phyloP scores from a whole-genome alignment of 2,888 invertebrate species.

The Lasioglossum vierecki region DNA sequence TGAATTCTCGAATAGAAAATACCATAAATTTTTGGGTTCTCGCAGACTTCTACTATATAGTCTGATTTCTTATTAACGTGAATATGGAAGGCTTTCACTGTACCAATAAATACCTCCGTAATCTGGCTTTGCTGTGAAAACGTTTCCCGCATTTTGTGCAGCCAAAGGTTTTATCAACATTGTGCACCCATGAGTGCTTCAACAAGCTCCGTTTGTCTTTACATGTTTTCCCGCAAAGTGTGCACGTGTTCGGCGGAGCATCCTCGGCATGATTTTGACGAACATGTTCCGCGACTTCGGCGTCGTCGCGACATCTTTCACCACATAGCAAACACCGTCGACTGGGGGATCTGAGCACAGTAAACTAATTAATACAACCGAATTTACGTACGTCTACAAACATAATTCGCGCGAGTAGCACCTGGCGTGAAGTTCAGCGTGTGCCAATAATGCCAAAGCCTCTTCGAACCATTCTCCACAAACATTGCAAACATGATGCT shows the following conservation, averaged over 20 bases:
- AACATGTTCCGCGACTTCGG: constrained; percentile 87
- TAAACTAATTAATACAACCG: neutral
- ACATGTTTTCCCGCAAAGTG: constrained; percentile 88
- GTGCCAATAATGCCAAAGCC: constrained; percentile 90
- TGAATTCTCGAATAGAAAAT: neutral
- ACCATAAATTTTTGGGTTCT: neutral
- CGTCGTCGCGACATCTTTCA: constrained; percentile 87
- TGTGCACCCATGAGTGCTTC: constrained; percentile 90
- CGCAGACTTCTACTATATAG: neutral
- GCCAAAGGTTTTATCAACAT: constrained; percentile 87
- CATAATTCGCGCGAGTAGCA: constrained; percentile 49
- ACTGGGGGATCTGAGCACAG: constrained; percentile 78
- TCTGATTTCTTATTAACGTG: neutral
- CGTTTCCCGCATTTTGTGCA: constrained; percentile 90
- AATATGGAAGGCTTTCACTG: neutral
- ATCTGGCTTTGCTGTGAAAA: constrained; percentile 88
- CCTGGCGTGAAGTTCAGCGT: constrained; percentile 91
- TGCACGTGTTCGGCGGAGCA: constrained; percentile 88
- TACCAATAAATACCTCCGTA: constrained; percentile 79
- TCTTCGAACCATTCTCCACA: constrained; percentile 92
- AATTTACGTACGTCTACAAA: neutral
- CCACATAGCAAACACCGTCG: constrained; percentile 88
- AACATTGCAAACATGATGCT: constrained; percentile 89
- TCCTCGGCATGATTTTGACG: constrained; percentile 86
- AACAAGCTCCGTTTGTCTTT: constrained; percentile 88